Evolutionary conservation across 2,113 vertebrate genomes (phyloP).

Genomic region (Erythrocebus patas): DNA sequence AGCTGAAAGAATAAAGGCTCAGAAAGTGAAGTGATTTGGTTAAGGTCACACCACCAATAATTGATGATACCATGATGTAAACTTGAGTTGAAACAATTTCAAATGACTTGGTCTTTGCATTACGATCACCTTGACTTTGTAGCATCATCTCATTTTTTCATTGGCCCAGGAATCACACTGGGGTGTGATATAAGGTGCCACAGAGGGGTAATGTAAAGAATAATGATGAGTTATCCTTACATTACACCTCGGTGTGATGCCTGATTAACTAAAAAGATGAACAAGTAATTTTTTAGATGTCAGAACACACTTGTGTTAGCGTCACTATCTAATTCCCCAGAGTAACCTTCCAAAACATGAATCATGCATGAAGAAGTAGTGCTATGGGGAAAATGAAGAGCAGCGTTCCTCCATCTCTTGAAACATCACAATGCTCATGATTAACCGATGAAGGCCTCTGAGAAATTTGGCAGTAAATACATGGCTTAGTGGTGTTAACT

Average conservation of each 20-base stretch:
- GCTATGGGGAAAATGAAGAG: not conserved
- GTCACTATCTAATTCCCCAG: not conserved
- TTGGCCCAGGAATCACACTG: no score
- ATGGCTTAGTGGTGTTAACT: not conserved
- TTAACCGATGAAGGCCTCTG: not conserved
- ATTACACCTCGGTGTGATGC: not conserved
- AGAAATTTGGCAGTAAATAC: not conserved
- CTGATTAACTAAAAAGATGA: not conserved
- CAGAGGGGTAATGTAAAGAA: no score
- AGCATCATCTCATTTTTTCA: not conserved
- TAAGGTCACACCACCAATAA: not conserved
- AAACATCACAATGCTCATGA: accelerated
- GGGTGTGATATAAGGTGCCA: no score
- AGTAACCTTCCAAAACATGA: not conserved
- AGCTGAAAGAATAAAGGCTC: not conserved
- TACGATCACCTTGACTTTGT: not conserved
- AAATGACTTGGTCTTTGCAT: not conserved
- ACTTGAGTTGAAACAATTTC: not conserved
- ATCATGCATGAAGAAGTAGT: not conserved
- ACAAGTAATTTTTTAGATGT: not conserved
- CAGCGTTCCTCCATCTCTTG: not conserved
- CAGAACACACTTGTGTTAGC: not conserved
- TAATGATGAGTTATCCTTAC: no score
- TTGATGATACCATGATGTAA: not conserved
- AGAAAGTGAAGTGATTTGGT: not conserved